These are phyloP conservation scores for Hydraecia micacea DNA, from an alignment of 2,888 invertebrate species.

Conservation along the genomic window DNA sequence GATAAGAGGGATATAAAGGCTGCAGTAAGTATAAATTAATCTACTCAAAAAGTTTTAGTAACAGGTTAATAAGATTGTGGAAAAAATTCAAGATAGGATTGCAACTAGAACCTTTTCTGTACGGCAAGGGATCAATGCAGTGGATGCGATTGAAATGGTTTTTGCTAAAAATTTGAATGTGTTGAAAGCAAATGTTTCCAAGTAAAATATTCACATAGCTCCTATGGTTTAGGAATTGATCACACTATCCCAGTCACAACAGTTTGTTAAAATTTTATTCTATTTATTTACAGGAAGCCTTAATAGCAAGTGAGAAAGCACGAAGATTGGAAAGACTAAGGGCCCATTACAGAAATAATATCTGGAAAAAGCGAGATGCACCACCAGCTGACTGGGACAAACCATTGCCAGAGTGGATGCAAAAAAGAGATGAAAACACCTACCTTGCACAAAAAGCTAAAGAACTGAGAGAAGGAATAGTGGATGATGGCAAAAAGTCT, in stretches of 20 bases:
- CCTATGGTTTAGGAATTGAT: too few relatives aligned
- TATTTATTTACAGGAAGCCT: constrained; percentile 85
- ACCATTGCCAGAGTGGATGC: constrained; percentile 94
- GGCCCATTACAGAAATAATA: constrained; percentile 93
- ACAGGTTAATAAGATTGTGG: too few relatives aligned
- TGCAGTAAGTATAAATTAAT: constrained; percentile 88
- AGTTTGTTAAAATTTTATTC: constrained; percentile 5
- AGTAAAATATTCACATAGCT: background rate
- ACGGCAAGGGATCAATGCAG: background rate
- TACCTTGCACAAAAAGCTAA: constrained; percentile 92
- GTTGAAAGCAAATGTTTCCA: background rate
- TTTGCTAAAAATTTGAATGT: background rate
- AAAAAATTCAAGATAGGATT: background rate
- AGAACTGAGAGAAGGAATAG: constrained; percentile 88
- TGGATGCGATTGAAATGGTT: background rate
- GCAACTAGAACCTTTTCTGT: background rate
- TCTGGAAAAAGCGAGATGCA: constrained; percentile 93
- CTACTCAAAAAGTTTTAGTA: background rate
- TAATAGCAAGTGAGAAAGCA: constrained; percentile 93
- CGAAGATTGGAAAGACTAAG: constrained; percentile 91
- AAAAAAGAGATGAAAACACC: constrained; percentile 91
- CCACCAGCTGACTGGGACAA: constrained; percentile 96
- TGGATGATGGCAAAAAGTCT: constrained; percentile 70
- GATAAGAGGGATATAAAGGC: constrained; percentile 91
- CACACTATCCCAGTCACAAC: background rate